These are phyloP conservation scores for Tyto alba DNA, from an alignment of 2,113 vertebrate genomes.

Conservation along the genomic window DNA sequence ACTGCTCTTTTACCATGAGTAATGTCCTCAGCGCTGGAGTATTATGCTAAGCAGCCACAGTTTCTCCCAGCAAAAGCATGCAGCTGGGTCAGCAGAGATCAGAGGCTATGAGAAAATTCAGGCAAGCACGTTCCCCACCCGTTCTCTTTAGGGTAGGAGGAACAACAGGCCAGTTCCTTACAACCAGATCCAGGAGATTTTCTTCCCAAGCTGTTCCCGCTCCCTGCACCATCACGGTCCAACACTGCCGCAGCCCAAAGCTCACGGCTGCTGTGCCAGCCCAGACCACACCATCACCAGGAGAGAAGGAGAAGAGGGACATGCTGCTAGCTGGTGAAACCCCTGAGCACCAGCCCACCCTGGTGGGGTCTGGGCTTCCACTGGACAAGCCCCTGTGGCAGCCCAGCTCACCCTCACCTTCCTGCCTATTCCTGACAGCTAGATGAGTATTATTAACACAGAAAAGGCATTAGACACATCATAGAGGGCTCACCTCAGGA, in stretches of 20 bases:
- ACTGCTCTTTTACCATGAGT: slow-evolving; percentile 18
- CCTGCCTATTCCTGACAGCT: background rate
- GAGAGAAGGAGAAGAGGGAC: background rate
- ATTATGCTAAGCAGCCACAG: background rate
- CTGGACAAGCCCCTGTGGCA: background rate
- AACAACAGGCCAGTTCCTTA: background rate
- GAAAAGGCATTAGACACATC: background rate
- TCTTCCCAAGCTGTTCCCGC: fast-evolving
- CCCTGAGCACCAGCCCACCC: background rate
- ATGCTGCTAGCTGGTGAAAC: background rate
- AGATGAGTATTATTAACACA: background rate
- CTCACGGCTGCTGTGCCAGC: background rate
- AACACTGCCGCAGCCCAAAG: background rate
- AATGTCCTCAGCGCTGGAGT: background rate
- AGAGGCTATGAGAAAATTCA: slow-evolving; percentile 53
- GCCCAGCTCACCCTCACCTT: background rate
- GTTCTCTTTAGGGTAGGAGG: background rate
- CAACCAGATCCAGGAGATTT: background rate
- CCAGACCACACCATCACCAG: background rate
- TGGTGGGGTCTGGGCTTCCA: background rate
- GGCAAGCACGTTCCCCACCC: background rate
- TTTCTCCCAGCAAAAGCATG: slow-evolving; percentile 29
- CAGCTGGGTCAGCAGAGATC: slow-evolving; percentile 57
- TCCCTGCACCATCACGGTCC: fast-evolving
- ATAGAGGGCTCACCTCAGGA: background rate